Conservation (phyloP, 2,797 vertebrate species). For the Rhinella marina region DNA sequence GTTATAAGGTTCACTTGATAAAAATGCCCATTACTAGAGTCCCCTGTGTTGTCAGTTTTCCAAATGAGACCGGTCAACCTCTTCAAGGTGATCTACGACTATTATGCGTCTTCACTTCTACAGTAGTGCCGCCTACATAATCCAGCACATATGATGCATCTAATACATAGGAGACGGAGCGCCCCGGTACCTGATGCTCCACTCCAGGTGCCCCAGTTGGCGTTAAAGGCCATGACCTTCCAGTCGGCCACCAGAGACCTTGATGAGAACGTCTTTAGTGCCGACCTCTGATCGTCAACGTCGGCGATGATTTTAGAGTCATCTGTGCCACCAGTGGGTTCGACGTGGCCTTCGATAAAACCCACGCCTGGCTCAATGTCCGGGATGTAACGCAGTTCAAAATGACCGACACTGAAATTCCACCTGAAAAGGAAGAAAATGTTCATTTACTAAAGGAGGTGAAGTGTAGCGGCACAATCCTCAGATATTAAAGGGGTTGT, state of each 20-base stretch:
- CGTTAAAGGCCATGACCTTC: slow-evolving; percentile 96
- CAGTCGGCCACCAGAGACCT: slow-evolving; percentile 95
- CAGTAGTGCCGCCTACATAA: too few species aligned
- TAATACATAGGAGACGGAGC: not conserved
- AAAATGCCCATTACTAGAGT: too few species aligned
- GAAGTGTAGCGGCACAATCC: not conserved
- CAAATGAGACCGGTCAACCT: too few species aligned
- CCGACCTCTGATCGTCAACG: slow-evolving; percentile 79
- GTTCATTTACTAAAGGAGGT: not conserved
- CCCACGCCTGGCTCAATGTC: slow-evolving; percentile 83
- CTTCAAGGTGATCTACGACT: too few species aligned
- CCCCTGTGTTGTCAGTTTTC: too few species aligned
- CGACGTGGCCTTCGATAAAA: slow-evolving; percentile 87
- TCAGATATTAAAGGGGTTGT: not conserved
- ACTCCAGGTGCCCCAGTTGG: slow-evolving; percentile 86
- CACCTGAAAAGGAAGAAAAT: slow-evolving; percentile 77
- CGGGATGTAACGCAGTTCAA: slow-evolving; percentile 89
- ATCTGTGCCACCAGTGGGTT: slow-evolving; percentile 72
- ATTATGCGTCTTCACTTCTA: too few species aligned
- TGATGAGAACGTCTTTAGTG: slow-evolving; percentile 88
- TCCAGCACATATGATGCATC: too few species aligned
- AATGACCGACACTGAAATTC: slow-evolving; percentile 99
- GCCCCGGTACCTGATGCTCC: slow-evolving; percentile 92
- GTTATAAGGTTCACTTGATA: too few species aligned
- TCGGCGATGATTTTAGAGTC: slow-evolving; percentile 85